A percentile compares a stretch with the other conserved stretches of the same genome.
phyloP scores from a whole-genome alignment of 2,888 invertebrate genomes.

The Apotomis betuletana region DNA sequence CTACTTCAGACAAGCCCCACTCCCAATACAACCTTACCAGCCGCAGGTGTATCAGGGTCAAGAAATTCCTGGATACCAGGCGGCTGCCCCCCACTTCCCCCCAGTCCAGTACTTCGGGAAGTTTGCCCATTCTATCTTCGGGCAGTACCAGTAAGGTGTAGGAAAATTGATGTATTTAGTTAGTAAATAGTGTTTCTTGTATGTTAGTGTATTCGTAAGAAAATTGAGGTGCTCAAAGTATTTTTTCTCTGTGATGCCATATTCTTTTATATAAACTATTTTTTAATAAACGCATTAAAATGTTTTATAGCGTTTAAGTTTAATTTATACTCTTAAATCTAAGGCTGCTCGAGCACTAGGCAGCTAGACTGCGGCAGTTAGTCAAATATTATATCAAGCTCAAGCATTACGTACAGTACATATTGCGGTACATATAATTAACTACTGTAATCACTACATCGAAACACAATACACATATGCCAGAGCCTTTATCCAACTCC shows the following conservation, averaged over 20 bases:
- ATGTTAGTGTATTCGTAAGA: constrained; percentile 24
- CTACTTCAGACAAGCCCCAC: constrained; percentile 45
- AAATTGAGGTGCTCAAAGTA: constrained; percentile 39
- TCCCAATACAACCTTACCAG: constrained; percentile 41
- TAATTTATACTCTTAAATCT: neutral
- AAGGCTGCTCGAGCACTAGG: no score
- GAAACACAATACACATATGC: no score
- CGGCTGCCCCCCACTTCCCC: constrained; percentile 57
- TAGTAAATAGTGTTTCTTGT: constrained; percentile 13
- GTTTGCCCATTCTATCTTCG: constrained; percentile 64
- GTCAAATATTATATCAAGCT: no score
- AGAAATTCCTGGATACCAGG: constrained; percentile 42
- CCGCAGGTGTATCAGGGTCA: constrained; percentile 48
- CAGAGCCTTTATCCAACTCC: no score
- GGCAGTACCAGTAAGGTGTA: constrained; percentile 48
- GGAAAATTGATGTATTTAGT: constrained; percentile 30
- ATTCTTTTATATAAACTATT: constrained; percentile 31
- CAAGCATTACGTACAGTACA: no score
- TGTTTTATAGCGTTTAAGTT: neutral
- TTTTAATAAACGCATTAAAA: constrained; percentile 23
- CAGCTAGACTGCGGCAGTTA: no score
- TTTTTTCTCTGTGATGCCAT: constrained; percentile 41
- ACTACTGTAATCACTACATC: no score
- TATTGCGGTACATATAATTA: no score
- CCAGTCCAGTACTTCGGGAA: constrained; percentile 71